These are phyloP conservation scores for Pristiophorus japonicus DNA, from an alignment of 2,113 vertebrate genomes.

Conservation along the genomic window DNA sequence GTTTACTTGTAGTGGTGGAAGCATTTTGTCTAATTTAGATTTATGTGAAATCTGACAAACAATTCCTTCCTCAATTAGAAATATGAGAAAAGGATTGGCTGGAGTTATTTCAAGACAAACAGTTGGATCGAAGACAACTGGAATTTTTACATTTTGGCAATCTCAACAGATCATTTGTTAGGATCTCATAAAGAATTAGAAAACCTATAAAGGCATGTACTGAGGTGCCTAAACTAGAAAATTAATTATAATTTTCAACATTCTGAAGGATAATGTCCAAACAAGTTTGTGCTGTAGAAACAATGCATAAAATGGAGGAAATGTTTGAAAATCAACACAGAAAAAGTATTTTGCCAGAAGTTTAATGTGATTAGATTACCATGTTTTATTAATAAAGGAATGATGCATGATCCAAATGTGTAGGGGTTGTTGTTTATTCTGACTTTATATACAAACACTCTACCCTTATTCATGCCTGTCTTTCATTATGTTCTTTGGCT, in stretches of 20 bases:
- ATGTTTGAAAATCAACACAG: slow-evolving; percentile 11
- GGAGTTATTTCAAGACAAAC: not conserved
- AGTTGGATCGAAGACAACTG: not conserved
- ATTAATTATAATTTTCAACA: not conserved
- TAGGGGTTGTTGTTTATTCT: slow-evolving; percentile 35
- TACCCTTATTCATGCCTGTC: slow-evolving; percentile 12
- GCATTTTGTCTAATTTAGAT: slow-evolving; percentile 22
- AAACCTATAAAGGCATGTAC: not conserved
- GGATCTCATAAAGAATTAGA: not conserved
- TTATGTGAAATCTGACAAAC: slow-evolving; percentile 22
- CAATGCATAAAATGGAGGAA: not conserved
- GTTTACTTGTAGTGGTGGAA: not conserved
- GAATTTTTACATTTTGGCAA: not conserved
- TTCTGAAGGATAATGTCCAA: not conserved
- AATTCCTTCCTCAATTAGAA: slow-evolving; percentile 12
- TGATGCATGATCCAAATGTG: not conserved
- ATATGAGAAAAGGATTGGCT: not conserved
- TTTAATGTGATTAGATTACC: slow-evolving; percentile 11
- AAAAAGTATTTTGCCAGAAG: not conserved
- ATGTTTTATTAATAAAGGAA: slow-evolving; percentile 21
- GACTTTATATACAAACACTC: slow-evolving; percentile 11
- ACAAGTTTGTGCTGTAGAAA: not conserved
- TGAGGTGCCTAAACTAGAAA: not conserved
- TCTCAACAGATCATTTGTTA: not conserved
- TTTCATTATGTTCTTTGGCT: slow-evolving; percentile 35